Percentiles rank a stretch among this genome's conserved stretches.
These are phyloP conservation scores for Leptobrachium leishanense DNA, from an alignment of 2,113 vertebrate genomes.

Conservation along the genomic window DNA sequence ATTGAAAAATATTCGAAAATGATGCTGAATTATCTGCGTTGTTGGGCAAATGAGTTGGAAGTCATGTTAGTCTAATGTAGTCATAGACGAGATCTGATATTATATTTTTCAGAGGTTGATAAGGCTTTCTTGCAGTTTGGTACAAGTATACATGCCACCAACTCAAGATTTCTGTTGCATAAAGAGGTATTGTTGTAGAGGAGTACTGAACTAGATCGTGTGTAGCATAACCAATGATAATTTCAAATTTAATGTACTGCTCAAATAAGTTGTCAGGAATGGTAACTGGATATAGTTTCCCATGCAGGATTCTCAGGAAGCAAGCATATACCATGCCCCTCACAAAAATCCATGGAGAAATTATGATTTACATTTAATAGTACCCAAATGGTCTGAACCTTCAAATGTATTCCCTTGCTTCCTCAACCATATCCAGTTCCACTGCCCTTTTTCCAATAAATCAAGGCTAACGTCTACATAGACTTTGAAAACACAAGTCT, in stretches of 20 bases:
- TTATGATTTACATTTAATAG: background rate
- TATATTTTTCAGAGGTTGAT: no score
- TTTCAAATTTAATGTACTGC: background rate
- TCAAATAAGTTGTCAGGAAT: background rate
- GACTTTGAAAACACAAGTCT: constrained; percentile 12
- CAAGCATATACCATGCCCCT: background rate
- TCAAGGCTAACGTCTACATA: background rate
- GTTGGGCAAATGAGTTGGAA: no score
- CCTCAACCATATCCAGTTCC: constrained; percentile 4
- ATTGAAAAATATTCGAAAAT: no score
- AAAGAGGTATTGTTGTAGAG: no score
- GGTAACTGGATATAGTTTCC: background rate
- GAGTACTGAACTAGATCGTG: no score
- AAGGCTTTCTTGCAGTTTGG: no score
- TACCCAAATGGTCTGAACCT: background rate
- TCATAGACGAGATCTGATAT: no score
- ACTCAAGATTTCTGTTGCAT: no score
- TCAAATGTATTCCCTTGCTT: background rate
- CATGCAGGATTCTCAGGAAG: background rate
- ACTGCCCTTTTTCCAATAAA: background rate
- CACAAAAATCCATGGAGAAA: background rate
- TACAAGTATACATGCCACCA: no score
- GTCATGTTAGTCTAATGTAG: no score
- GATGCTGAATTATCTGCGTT: no score
- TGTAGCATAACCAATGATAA: no score